Percentiles rank a stretch among this genome's conserved stretches.
Evolutionary conservation across 2,113 vertebrate genomes (phyloP).

Genomic region (Aspiorhynchus laticeps): DNA sequence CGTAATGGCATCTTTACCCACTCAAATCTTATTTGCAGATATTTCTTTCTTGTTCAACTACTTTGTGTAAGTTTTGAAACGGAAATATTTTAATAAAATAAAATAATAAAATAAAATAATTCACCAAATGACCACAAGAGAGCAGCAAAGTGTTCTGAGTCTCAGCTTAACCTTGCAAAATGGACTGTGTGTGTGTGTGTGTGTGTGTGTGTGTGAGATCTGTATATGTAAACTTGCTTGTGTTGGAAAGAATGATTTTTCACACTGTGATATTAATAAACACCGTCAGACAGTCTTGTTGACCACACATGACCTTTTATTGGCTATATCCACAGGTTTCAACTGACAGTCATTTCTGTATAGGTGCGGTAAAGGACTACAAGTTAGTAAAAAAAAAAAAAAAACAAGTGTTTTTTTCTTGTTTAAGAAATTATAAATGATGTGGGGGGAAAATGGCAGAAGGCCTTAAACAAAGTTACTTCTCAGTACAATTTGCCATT

Average conservation of each 20-base stretch:
- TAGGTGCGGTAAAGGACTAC: slow-evolving; percentile 49
- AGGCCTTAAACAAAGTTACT: background rate
- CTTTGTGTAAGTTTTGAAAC: background rate
- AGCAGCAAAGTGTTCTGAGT: background rate
- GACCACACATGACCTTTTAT: slow-evolving; percentile 59
- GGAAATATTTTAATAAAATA: background rate
- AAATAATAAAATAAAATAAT: background rate
- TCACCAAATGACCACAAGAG: background rate
- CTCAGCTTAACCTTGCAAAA: background rate
- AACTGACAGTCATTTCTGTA: slow-evolving; percentile 51
- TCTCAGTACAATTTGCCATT: background rate
- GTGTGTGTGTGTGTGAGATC: background rate
- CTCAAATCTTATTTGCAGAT: background rate
- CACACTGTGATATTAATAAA: slow-evolving; percentile 15
- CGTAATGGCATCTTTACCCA: background rate
- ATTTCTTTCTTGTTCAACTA: background rate
- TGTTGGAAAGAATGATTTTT: background rate
- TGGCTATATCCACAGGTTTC: slow-evolving; percentile 55
- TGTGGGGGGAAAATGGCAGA: background rate
- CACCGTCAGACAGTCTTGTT: slow-evolving; percentile 17
- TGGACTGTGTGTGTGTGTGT: background rate
- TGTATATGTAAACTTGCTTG: background rate
- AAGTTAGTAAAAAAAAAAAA: slow-evolving; percentile 56
- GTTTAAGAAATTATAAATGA: slow-evolving; percentile 25
- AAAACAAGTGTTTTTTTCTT: slow-evolving; percentile 20